Percentiles rank a stretch among this genome's conserved stretches.
Evolutionary conservation across 2,797 vertebrate species (phyloP).

Genomic region (Graptemys geographica): DNA sequence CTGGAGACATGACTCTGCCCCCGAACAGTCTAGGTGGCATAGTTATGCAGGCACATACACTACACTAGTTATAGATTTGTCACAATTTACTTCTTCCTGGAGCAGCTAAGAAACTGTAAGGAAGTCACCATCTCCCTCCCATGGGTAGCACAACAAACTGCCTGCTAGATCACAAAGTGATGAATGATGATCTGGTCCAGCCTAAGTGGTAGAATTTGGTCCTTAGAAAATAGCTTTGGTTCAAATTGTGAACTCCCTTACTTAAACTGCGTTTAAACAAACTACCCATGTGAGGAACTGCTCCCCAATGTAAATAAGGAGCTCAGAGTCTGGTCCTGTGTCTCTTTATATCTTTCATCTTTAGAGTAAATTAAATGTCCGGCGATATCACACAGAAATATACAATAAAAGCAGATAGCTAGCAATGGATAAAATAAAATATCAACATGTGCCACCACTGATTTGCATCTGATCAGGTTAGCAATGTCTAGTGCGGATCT

Average conservation of each 20-base stretch:
- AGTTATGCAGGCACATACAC: background rate
- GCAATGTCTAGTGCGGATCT: background rate
- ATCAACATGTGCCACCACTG: background rate
- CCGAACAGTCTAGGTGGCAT: fast-evolving
- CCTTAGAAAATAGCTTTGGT: background rate
- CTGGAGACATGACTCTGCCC: background rate
- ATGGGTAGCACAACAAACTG: background rate
- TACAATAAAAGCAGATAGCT: background rate
- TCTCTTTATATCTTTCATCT: background rate
- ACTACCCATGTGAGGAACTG: background rate
- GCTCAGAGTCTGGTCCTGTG: background rate
- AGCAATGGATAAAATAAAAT: background rate
- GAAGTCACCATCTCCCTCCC: background rate
- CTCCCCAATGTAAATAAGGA: background rate
- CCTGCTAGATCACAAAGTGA: background rate
- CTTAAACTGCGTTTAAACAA: background rate
- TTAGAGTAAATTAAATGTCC: background rate
- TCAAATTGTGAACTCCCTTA: background rate
- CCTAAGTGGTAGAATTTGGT: background rate
- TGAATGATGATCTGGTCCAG: background rate
- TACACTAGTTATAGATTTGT: too few species aligned
- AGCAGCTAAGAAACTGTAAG: background rate
- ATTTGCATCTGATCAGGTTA: constrained; percentile 13
- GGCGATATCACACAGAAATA: background rate
- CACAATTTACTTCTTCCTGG: background rate